Percentiles rank a stretch among this genome's conserved stretches.
Evolutionary conservation across 2,113 vertebrate species (phyloP).

Genomic region (Strigops habroptila): DNA sequence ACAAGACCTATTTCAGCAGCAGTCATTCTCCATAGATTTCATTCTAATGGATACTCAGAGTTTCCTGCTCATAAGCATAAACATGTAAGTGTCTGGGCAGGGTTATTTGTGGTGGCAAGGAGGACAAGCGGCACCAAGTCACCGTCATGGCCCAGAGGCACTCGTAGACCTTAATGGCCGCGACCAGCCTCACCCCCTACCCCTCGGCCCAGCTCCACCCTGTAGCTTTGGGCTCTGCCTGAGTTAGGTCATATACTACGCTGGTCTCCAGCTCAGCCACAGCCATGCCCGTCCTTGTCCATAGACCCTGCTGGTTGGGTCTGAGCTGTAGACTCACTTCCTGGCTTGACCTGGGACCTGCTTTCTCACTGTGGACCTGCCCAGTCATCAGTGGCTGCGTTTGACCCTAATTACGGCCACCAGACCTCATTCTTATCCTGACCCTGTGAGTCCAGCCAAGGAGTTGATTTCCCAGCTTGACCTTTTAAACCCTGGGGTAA

Average conservation of each 20-base stretch:
- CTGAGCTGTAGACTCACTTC: background rate
- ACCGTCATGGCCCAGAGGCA: background rate
- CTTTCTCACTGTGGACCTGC: background rate
- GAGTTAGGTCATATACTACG: background rate
- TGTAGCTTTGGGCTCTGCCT: background rate
- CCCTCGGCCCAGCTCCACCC: background rate
- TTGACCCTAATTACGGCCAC: background rate
- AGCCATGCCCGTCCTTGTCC: background rate
- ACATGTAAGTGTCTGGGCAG: background rate
- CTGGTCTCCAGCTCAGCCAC: background rate
- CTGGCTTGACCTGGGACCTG: background rate
- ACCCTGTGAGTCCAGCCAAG: background rate
- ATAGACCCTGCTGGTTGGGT: background rate
- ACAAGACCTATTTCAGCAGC: background rate
- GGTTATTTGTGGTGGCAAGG: background rate
- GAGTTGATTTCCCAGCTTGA: background rate
- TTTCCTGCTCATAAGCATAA: background rate
- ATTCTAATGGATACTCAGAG: background rate
- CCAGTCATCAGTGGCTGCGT: fast-evolving
- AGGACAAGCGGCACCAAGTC: background rate
- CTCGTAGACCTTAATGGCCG: background rate
- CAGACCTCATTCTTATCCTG: background rate
- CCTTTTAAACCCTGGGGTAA: background rate
- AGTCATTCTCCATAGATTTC: background rate
- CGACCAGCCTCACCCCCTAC: background rate